phyloP scores from a whole-genome alignment of 2,113 vertebrate species.

The Myotis brandtii region DNA sequence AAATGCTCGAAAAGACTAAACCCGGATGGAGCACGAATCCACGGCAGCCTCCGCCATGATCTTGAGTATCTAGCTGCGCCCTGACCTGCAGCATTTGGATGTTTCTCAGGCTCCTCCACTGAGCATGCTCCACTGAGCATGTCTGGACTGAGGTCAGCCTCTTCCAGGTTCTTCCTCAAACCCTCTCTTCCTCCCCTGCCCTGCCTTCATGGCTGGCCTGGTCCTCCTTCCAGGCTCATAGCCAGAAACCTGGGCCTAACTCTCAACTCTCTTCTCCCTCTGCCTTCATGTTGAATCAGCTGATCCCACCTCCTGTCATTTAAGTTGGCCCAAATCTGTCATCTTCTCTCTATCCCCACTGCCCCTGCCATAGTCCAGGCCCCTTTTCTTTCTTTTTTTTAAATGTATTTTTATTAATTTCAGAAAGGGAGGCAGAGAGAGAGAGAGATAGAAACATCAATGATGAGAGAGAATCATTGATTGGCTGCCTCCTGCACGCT shows the following conservation, averaged over 20 bases:
- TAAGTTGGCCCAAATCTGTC: background rate
- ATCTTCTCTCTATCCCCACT: background rate
- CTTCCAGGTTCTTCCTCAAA: background rate
- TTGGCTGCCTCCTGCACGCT: no score
- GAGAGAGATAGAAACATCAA: no score
- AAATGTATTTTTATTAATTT: no score
- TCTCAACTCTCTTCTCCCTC: background rate
- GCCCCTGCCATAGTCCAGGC: background rate
- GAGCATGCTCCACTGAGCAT: background rate
- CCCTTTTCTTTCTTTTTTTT: background rate
- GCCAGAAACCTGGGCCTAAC: background rate
- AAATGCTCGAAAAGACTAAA: background rate
- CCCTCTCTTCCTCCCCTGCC: background rate
- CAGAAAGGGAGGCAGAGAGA: no score
- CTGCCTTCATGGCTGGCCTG: background rate
- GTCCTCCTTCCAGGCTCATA: background rate
- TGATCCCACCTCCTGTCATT: background rate
- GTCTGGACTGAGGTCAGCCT: background rate
- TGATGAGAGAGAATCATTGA: no score
- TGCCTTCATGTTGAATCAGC: background rate
- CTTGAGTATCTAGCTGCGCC: background rate
- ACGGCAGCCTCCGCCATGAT: no score
- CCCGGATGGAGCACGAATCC: background rate
- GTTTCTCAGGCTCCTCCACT: background rate
- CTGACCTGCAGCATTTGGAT: background rate